Conservation (phyloP, 2,888 invertebrate genomes). For the Piscicola geometra region DNA sequence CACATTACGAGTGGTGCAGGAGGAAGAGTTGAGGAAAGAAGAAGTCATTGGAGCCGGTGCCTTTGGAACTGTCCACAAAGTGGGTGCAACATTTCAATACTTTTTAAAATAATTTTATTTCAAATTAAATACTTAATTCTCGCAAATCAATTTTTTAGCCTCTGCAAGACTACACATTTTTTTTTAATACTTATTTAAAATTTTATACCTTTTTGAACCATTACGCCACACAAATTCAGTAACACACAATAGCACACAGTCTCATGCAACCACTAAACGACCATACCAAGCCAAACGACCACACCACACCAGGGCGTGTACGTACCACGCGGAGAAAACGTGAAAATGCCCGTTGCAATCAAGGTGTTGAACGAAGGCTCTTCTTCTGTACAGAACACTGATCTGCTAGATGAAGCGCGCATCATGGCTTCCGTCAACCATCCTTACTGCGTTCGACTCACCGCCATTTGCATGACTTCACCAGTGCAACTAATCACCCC, state of each 20-base stretch:
- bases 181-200: background rate
- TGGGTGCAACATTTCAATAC: no score
- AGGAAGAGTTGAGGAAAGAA: constrained; percentile 82
- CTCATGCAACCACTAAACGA: no score
- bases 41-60: constrained; percentile 88
- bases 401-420: constrained; percentile 90
- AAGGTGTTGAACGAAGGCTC: constrained; percentile 80
- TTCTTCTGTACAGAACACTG: constrained; percentile 72
- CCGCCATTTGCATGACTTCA: constrained; percentile 83
- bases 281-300: no score
- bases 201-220: background rate
- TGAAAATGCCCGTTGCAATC: constrained; percentile 85
- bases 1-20: constrained; percentile 84
- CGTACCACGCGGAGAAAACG: constrained; percentile 53
- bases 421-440: constrained; percentile 97
- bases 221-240: background rate
- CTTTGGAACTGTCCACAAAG: constrained; percentile 89
- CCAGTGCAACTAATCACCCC: constrained; percentile 97
- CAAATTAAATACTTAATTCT: background rate
- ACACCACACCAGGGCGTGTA: constrained; percentile 50
- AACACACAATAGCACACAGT: no score
- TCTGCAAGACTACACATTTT: background rate
- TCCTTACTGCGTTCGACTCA: constrained; percentile 80
- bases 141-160: background rate
- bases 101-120: background rate